Evolutionary conservation across 1,140 invertebrate species (phyloP).

Genomic region (Diabrotica virgifera): DNA sequence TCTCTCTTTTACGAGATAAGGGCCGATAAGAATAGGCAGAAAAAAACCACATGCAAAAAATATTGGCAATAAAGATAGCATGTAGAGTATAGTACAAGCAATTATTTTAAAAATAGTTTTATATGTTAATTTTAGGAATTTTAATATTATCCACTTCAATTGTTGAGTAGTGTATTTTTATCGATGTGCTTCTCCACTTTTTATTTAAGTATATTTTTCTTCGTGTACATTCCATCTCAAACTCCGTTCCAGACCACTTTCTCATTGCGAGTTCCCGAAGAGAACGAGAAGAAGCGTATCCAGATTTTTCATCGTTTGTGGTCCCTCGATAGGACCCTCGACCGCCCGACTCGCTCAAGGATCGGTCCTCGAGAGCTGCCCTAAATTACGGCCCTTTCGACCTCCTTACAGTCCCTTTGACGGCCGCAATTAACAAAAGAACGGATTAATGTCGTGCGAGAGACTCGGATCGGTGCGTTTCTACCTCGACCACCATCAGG

Average conservation of each 20-base stretch:
- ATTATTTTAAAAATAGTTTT: too few relatives aligned
- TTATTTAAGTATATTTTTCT: background rate
- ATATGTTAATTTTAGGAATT: too few relatives aligned
- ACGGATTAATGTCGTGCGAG: slow-evolving; percentile 1
- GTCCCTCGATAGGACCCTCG: background rate
- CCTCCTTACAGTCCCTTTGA: background rate
- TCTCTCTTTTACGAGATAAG: too few relatives aligned
- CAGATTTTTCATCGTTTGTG: background rate
- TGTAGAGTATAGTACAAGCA: too few relatives aligned
- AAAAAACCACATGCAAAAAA: too few relatives aligned
- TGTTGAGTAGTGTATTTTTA: too few relatives aligned
- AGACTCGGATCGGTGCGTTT: background rate
- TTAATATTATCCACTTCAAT: too few relatives aligned
- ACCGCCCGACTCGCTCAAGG: background rate
- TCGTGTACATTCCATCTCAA: background rate
- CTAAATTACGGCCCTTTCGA: slow-evolving; percentile 1
- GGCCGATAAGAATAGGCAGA: too few relatives aligned
- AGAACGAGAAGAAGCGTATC: background rate
- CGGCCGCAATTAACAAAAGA: slow-evolving; percentile 1
- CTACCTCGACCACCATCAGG: background rate
- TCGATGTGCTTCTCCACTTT: too few relatives aligned
- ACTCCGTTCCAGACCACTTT: background rate
- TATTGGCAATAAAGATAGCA: too few relatives aligned
- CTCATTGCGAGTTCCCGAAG: background rate
- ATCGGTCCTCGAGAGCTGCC: background rate